phyloP scores from a whole-genome alignment of 2,797 vertebrate species.

The Amniataba percoides region DNA sequence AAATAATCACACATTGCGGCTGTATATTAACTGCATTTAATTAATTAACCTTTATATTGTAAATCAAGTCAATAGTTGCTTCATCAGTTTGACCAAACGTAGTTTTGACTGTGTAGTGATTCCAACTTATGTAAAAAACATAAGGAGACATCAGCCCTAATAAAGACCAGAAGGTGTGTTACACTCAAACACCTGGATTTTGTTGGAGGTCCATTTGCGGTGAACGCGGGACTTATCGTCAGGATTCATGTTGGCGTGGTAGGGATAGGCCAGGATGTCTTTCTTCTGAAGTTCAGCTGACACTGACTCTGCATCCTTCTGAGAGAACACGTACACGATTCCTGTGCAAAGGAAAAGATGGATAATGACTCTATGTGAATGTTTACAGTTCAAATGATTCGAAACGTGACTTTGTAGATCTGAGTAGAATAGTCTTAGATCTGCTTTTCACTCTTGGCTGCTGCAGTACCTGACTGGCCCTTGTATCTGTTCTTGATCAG shows the following conservation, averaged over 20 bases:
- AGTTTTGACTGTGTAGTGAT: too few relatives aligned
- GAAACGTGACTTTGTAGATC: not conserved
- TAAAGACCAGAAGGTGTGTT: not conserved
- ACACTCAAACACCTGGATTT: slow-evolving; percentile 88
- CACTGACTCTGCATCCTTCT: slow-evolving; percentile 94
- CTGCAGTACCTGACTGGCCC: slow-evolving; percentile 90
- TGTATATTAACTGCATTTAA: too few relatives aligned
- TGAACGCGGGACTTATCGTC: slow-evolving; percentile 90
- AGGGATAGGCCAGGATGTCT: slow-evolving; percentile 89
- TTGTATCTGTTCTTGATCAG: slow-evolving; percentile 91
- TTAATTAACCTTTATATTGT: too few relatives aligned
- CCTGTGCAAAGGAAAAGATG: slow-evolving; percentile 79
- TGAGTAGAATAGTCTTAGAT: not conserved
- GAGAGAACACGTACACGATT: slow-evolving; percentile 97
- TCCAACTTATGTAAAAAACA: too few relatives aligned
- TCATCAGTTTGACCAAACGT: too few relatives aligned
- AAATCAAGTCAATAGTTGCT: too few relatives aligned
- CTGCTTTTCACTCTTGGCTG: not conserved
- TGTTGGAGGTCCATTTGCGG: slow-evolving; percentile 89
- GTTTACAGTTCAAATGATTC: not conserved
- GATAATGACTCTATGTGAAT: not conserved
- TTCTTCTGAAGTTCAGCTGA: slow-evolving; percentile 89
- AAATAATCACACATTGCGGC: too few relatives aligned
- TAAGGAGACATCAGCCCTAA: too few relatives aligned
- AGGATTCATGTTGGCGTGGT: slow-evolving; percentile 93